A percentile compares a stretch with the other conserved stretches of the same genome.
Conservation (phyloP, 1,140 invertebrate genomes). For the Meteorus sp. region DNA sequence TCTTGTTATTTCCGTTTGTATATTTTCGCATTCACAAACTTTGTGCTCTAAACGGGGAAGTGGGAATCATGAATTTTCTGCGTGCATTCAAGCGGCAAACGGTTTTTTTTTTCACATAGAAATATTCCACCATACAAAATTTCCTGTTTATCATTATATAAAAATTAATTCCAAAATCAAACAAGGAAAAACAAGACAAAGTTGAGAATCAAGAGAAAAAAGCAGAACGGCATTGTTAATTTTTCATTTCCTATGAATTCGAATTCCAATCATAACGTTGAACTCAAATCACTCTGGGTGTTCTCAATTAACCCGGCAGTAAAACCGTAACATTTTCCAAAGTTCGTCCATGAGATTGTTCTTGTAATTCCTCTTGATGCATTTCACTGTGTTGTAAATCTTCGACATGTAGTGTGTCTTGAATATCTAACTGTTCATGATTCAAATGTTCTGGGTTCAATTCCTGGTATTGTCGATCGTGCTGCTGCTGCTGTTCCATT, state of each 20-base stretch:
- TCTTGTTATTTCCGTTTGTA: too few species aligned
- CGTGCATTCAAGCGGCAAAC: too few species aligned
- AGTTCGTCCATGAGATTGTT: constrained; percentile 4
- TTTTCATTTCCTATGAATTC: neutral
- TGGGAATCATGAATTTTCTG: too few species aligned
- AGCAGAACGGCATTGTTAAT: neutral
- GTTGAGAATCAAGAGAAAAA: neutral
- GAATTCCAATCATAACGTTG: neutral
- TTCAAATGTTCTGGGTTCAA: constrained; percentile 20
- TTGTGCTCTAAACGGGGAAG: neutral
- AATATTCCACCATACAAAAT: too few species aligned
- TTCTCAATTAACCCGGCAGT: constrained; percentile 17
- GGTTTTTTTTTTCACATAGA: too few species aligned
- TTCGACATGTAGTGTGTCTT: neutral
- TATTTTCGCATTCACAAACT: neutral
- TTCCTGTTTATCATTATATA: too few species aligned
- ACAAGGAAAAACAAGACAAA: neutral
- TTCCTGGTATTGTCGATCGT: constrained; percentile 25
- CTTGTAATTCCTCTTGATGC: neutral
- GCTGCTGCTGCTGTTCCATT: constrained; percentile 37
- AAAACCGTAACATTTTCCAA: constrained; percentile 24
- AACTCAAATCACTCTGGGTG: neutral
- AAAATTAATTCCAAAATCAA: neutral
- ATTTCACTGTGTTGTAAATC: too few species aligned
- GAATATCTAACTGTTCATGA: neutral